Base-by-base conservation (phyloP, 2,888 invertebrate genomes). In the Brachylomia viminalis region DNA sequence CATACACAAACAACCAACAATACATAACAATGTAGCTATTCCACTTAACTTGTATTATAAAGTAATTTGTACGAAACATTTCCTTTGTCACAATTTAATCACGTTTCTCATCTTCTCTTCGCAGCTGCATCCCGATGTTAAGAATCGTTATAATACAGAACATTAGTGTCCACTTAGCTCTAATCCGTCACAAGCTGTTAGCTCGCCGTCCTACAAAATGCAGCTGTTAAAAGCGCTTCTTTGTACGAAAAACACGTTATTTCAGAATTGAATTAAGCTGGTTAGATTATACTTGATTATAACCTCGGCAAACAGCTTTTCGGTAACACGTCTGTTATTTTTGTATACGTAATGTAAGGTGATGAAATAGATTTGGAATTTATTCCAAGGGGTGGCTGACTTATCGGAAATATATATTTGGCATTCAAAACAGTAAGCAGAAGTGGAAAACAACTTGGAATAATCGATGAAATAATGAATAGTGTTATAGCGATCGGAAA, bases 171-270 rank as follows among this genome's bases (percentile, higher is more conserved):
- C 75, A 84, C 86, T 90, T 87, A 87, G 83, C 84, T 82, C 79
- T 87, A 85, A 89, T 89, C 81, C 86, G 87, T 91, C 89, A 90
- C 85, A 87, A 89, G 75, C 84, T 86, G 90, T 90, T 90, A 86
- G 81, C 85, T 80, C 77, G 73, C 71, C 72, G 30, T 76, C 42
- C 45, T 59, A 71, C 76, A 59, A 78, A 69, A 83, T 77, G 33
- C 49, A 79, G 72, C 59, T 56, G 45, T 59, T 65, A 64, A 62
- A 79, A 84, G 66, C 69, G 62, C 30, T 64, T 83, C 67, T 69
- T 77, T 38, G 38, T 76, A 82, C 56, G 62, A 82, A 79, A 76
- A 82, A 68, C 38, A 49, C 33, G 47, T 33, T 59, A 69, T 82
- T 77, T 61, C 47, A 65, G n/a, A 64, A 82, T 64, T 64, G 45